These are phyloP conservation scores for Hestina assimilis DNA, from an alignment of 1,140 invertebrate genomes.

Conservation along the genomic window DNA sequence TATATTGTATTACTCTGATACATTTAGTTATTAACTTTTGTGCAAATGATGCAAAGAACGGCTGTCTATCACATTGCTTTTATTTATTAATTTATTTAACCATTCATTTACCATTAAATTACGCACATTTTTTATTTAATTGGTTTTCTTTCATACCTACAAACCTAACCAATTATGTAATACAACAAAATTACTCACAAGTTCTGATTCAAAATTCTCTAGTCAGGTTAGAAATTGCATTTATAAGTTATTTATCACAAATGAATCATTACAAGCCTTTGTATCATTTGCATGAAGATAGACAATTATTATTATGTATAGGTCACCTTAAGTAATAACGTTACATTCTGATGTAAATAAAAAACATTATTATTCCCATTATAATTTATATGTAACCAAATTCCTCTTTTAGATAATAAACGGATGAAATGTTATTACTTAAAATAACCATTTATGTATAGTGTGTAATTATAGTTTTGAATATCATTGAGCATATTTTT, in stretches of 20 bases:
- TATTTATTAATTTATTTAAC: slow-evolving; percentile 22
- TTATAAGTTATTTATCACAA: slow-evolving; percentile 67
- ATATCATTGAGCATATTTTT: slow-evolving; percentile 63
- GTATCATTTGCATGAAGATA: slow-evolving; percentile 65
- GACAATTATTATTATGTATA: slow-evolving; percentile 27
- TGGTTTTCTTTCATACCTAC: neutral
- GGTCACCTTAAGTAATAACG: slow-evolving; percentile 5
- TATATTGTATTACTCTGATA: slow-evolving; percentile 45
- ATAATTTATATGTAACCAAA: neutral
- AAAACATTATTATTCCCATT: neutral
- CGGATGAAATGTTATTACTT: slow-evolving; percentile 23
- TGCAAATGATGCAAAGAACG: slow-evolving; percentile 63
- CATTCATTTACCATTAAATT: neutral
- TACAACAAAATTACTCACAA: neutral
- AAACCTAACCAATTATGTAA: neutral
- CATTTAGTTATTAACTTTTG: slow-evolving; percentile 37
- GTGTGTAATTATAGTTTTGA: slow-evolving; percentile 41
- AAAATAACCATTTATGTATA: slow-evolving; percentile 35
- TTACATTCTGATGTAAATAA: slow-evolving; percentile 1
- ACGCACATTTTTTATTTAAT: slow-evolving; percentile 1
- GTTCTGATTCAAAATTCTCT: slow-evolving; percentile 58
- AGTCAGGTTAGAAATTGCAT: slow-evolving; percentile 67
- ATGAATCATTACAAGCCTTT: slow-evolving; percentile 28
- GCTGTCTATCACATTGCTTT: slow-evolving; percentile 11
- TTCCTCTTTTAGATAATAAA: neutral